phyloP scores from a whole-genome alignment of 2,797 vertebrate species.

The Pantherophis vulpinus region DNA sequence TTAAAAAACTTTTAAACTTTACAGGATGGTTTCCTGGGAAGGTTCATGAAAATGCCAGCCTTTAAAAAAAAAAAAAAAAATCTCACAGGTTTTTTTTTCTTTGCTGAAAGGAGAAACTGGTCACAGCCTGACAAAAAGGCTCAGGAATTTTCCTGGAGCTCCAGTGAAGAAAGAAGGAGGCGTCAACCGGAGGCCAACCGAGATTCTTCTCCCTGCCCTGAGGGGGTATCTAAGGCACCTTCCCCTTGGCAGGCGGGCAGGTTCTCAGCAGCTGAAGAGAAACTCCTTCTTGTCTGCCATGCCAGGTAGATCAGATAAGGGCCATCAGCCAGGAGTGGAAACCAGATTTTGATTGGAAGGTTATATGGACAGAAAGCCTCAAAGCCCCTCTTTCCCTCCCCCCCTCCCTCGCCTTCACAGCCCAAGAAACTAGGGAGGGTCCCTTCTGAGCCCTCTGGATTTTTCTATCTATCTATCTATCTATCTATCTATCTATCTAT shows the following conservation, averaged over 20 bases:
- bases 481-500: too few relatives aligned
- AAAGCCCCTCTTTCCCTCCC: background rate
- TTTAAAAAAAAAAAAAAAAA: background rate
- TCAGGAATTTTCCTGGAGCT: background rate
- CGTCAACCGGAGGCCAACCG: background rate
- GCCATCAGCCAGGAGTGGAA: too few relatives aligned
- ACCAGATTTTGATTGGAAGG: background rate
- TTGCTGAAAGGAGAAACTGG: background rate
- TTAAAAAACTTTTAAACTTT: background rate
- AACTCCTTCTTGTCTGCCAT: background rate
- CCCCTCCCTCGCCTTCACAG: rapidly evolving
- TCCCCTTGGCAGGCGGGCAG: background rate
- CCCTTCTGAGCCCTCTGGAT: background rate
- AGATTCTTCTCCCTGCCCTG: background rate
- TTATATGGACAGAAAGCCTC: background rate
- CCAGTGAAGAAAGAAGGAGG: background rate
- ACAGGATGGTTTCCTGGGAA: background rate
- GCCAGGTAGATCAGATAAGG: background rate
- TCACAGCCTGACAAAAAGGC: background rate
- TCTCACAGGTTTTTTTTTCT: background rate
- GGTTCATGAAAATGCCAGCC: background rate
- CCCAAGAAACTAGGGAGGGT: background rate
- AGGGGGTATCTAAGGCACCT: background rate
- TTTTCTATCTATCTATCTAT: too few relatives aligned
- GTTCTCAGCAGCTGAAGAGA: background rate